Percentiles rank a stretch among this genome's conserved stretches.
Evolutionary conservation across 2,888 invertebrate genomes (phyloP).

Genomic region (Tortrix viridana): DNA sequence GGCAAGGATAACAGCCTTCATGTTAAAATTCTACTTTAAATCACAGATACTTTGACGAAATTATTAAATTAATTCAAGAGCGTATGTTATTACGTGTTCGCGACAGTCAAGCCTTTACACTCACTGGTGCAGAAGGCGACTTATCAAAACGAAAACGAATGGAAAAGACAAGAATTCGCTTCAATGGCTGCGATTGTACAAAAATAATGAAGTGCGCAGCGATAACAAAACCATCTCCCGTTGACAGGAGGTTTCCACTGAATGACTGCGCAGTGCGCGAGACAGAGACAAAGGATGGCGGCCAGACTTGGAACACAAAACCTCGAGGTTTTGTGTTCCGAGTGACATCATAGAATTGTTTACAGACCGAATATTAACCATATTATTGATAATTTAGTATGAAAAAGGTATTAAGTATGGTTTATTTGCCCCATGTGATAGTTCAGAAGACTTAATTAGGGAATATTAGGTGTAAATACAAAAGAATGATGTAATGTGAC

Average conservation of each 20-base stretch:
- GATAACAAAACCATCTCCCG: constrained; percentile 72
- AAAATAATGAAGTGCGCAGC: constrained; percentile 77
- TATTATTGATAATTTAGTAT: not conserved
- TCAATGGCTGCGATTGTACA: constrained; percentile 63
- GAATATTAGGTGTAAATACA: constrained; percentile 35
- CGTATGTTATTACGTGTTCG: constrained; percentile 52
- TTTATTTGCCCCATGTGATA: not conserved
- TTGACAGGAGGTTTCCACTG: constrained; percentile 66
- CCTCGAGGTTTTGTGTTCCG: constrained; percentile 78
- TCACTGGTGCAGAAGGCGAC: constrained; percentile 96
- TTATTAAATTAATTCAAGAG: constrained; percentile 41
- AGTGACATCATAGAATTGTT: constrained; percentile 61
- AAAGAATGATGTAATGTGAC: constrained; percentile 48
- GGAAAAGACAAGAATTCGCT: constrained; percentile 60
- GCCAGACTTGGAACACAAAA: constrained; percentile 53
- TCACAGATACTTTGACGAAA: constrained; percentile 80
- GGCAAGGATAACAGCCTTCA: constrained; percentile 84
- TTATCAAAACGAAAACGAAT: constrained; percentile 66
- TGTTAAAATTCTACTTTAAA: constrained; percentile 71
- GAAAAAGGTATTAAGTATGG: not conserved
- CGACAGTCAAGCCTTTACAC: constrained; percentile 91
- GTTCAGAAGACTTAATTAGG: not conserved
- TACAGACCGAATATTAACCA: constrained; percentile 15
- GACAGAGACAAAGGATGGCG: constrained; percentile 64
- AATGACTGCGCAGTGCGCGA: constrained; percentile 48